Base-by-base conservation (phyloP, 2,888 invertebrate genomes). In the Lasioglossum villosulum region DNA sequence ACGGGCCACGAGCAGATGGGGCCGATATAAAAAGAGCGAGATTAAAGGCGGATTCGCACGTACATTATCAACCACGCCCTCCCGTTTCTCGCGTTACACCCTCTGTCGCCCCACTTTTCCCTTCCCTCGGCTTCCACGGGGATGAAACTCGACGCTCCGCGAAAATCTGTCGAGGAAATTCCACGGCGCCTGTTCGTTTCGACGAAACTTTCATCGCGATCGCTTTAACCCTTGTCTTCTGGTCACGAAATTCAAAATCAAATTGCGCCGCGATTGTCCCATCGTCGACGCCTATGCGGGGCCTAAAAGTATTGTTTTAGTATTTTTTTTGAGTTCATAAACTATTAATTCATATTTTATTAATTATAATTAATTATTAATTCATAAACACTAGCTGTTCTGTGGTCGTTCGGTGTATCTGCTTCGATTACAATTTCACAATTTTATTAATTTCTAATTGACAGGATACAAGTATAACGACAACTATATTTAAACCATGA, bases 21-120 rank as follows among this genome's bases (percentile, higher is more conserved):
- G 30, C 34, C 75, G 83, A 63, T 79, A 82, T 75, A 77, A 79
- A 75, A 80, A 77, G 85, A 37, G 77, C 48, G 48, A 78, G 85
- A 88, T 87, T 86, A 88, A 88, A 86, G 80, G 70, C 52, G 79
- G 79, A 87, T 83, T 82, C 84, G 83, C 86, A 88, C 77, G 86
- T 84, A 42, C 81, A 77, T 86, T 84, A 82, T 82, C 70, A 59
- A 45, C 80, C 75, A 85, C 68, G 79, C 52, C 45, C 10, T 39
- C 27, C 4, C 52, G 30, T 34, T 73, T 52, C 45, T 52, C 37
- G n/a, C 37, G 23, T 48, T 48, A 70, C n/a, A 37, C 19, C 66
- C 66, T 66, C 66, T 34, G 34, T 34, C 34, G 66, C 19, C 8
- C 66, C 63, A 14, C 27, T 30, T 27, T 59, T 27, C 14, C 59